phyloP scores from a whole-genome alignment of 2,888 invertebrate species.

The Thyatira batis region DNA sequence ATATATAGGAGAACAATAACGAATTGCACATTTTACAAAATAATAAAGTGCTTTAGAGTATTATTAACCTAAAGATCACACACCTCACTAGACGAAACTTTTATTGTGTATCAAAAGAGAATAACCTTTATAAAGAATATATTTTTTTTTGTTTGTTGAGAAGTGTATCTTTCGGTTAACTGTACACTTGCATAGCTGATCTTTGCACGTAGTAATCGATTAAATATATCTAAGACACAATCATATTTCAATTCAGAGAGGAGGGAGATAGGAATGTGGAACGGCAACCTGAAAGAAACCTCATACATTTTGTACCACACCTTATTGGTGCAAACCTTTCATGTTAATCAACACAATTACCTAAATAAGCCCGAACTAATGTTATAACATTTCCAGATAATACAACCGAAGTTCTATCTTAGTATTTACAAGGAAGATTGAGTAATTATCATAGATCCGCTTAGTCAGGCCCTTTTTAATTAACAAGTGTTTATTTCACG shows the following conservation, averaged over 20 bases:
- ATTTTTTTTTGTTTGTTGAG: too few relatives aligned
- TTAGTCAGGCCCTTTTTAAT: background rate
- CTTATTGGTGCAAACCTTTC: constrained; percentile 23
- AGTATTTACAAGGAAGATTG: background rate
- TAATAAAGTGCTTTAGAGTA: too few relatives aligned
- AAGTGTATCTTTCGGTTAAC: too few relatives aligned
- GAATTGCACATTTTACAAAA: background rate
- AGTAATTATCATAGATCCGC: background rate
- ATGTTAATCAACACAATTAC: constrained; percentile 32
- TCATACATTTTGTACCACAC: constrained; percentile 43
- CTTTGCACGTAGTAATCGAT: constrained; percentile 13
- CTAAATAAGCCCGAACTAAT: constrained; percentile 45
- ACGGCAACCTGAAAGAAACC: constrained; percentile 66
- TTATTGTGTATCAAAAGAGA: too few relatives aligned
- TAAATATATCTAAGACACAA: background rate
- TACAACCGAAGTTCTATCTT: background rate
- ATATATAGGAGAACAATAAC: background rate
- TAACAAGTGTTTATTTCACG: background rate
- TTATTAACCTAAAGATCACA: too few relatives aligned
- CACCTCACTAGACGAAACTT: too few relatives aligned
- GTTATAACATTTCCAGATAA: background rate
- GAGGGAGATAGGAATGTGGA: constrained; percentile 39
- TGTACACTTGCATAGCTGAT: background rate
- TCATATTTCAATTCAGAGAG: constrained; percentile 15
- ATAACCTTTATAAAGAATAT: too few relatives aligned